Base-by-base conservation (phyloP, 2,888 invertebrate genomes). In the Lasiommata megera region DNA sequence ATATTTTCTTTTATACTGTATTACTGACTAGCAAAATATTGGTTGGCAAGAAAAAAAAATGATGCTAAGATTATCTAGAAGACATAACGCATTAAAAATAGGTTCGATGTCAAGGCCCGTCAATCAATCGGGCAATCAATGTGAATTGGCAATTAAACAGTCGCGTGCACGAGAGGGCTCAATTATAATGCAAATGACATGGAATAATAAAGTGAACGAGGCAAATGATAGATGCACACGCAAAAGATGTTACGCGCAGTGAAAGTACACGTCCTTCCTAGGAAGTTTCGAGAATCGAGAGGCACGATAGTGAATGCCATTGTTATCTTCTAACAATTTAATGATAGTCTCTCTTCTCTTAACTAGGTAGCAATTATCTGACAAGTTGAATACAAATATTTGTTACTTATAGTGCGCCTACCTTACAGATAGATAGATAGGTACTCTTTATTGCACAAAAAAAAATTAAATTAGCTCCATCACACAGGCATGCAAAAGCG, bases 61-160 rank as follows among this genome's bases (percentile, higher is more conserved):
- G 36, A n/a, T 36, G 12, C n/a, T 36, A 12, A 9, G 56, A 63
- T 63, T 60, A 66, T 64, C 60, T 60, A 23, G 29, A 38, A 52
- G 29, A 66, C 63, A 73, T 69, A 75, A 76, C 70, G 76, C 73
- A 67, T 76, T 58, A 64, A 67, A 67, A 67, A 76, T 60, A 66
- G 69, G 67, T 67, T 17, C 70, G 65, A 72, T 76, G 77, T 76
- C 76, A 79, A 69, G 69, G 69, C 60, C 59, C 65, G 58, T 58
- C 62, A 59, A 64, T 53, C 52, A 36, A 60, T 54, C 61, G 28
- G 37, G 70, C 73, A 71, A 80, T 77, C 71, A 73, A 79, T 79
- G 77, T 73, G 79, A 81, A 82, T 79, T 70, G 72, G 61, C 75
- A 80, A 82, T 84, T 81, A 80, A 70, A 64, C 58, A 43, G 17